Conservation (phyloP, 2,113 vertebrate species). For the Protobothrops mucrosquamatus region DNA sequence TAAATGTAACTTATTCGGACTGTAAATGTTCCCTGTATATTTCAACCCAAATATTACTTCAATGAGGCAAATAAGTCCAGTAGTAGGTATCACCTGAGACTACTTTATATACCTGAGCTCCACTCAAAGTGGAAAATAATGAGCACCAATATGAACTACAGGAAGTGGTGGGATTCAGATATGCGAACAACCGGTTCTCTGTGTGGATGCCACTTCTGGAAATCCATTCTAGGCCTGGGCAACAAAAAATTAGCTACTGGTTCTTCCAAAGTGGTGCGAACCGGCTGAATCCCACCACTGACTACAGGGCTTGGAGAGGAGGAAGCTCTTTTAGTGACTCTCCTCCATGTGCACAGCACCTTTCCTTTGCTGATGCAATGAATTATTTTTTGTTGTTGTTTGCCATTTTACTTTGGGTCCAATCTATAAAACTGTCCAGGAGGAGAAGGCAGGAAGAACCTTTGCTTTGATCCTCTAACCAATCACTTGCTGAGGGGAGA, state of each 20-base stretch:
- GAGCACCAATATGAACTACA: not conserved
- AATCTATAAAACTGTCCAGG: not conserved
- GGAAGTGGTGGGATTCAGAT: too few species aligned
- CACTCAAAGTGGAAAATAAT: not conserved
- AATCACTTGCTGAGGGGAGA: not conserved
- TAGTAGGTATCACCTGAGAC: not conserved
- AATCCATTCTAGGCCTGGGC: too few species aligned
- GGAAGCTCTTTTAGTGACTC: not conserved
- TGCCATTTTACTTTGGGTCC: not conserved
- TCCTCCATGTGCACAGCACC: not conserved
- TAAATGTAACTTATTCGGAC: not conserved
- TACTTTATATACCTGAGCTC: not conserved
- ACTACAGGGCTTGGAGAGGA: not conserved
- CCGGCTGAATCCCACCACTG: too few species aligned
- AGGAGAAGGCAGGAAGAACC: not conserved
- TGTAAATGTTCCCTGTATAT: not conserved
- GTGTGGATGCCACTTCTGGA: too few species aligned
- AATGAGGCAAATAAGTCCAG: not conserved
- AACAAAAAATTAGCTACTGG: too few species aligned
- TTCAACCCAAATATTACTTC: not conserved
- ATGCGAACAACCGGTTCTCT: too few species aligned
- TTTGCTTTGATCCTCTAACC: not conserved
- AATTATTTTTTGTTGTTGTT: not conserved
- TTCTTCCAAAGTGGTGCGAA: too few species aligned
- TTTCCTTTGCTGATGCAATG: not conserved